phyloP scores from a whole-genome alignment of 2,113 vertebrate species.

The Ptyas mucosa region DNA sequence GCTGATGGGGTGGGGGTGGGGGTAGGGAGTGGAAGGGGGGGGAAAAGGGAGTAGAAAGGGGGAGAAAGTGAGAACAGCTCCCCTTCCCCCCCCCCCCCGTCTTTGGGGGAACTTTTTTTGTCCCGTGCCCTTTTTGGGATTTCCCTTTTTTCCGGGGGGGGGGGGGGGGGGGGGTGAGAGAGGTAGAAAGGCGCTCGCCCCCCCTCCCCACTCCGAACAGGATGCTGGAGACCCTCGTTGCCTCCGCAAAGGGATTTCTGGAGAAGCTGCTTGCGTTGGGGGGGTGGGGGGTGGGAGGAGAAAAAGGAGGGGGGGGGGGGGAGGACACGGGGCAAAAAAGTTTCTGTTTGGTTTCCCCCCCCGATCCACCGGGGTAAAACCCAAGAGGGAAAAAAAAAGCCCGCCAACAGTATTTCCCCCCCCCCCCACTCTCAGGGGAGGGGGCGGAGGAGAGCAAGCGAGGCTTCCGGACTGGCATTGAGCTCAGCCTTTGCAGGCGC shows the following conservation, averaged over 20 bases:
- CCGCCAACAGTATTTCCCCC: neutral
- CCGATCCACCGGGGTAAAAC: too few species aligned
- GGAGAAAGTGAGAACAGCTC: neutral
- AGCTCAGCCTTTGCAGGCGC: too few species aligned
- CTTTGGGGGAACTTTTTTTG: too few species aligned
- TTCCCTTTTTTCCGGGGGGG: neutral
- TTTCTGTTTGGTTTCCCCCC: too few species aligned
- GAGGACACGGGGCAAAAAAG: too few species aligned
- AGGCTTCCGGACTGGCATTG: neutral
- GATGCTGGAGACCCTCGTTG: neutral
- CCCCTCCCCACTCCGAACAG: neutral
- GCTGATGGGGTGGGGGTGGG: neutral
- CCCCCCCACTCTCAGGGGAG: too few species aligned
- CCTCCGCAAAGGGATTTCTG: neutral
- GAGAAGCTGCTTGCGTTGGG: neutral
- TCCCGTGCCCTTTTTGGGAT: too few species aligned
- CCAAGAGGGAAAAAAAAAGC: too few species aligned
- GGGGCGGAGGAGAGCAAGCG: neutral
- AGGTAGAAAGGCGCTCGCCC: neutral
- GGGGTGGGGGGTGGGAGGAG: too few species aligned
- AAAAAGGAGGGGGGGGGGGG: too few species aligned
- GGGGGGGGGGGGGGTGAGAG: neutral
- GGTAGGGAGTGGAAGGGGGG: neutral
- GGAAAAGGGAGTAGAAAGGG: too few species aligned
- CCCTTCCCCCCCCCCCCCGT: too few species aligned